Evolutionary conservation across 2,113 vertebrate species (phyloP), one percentile per base, ranked within the genome.

Genomic region (Anoura caudifer): DNA sequence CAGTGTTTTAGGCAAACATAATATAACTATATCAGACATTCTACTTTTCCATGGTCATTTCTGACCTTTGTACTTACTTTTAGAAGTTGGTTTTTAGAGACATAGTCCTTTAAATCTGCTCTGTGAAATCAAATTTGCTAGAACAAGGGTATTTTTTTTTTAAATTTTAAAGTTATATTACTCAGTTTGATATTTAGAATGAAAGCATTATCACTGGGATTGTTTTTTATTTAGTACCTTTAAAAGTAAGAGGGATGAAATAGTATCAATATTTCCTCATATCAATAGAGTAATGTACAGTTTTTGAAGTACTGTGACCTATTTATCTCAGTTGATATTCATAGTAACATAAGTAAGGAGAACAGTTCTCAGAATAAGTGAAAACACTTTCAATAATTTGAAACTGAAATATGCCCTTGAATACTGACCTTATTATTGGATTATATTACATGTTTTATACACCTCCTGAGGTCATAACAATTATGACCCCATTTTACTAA

Each of bases 131-230:
- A 81, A 65, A 56, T 63, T 80, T 95, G 0, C 82, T 17, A 67
- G 45, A 16, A 69, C 3, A 20, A 90, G 33, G 17, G 8, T 45
- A 5, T 61, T 61, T 67, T 91, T 67, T 91, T 75, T 75, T 56
- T 26, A n/a, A 41, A n/a, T 67, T 90, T 77, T 7, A 80, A 97
- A 77, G 88, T 36, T 61, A 19, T 5, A 67, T 82, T 24, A 81
- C 45, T 90, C 12, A 77, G 9, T 56, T 36, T 95, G 65, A 95
- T 89, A 82, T 73, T 96, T 91, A 45, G 47, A 87, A 92, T 90
- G 70, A 88, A 83, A 88, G 3, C 22, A 69, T 73, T 50, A 61
- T 87, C 47, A 38, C 56, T 77, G 19, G 16, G 59, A 56, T 95
- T 38, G 1, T 20, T 67, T 95, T 56, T 80, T 65, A 87, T 81